Evolutionary conservation across 2,888 invertebrate genomes (phyloP), one percentile per base, ranked within the genome.

Genomic region (Microplitis deprimator): DNA sequence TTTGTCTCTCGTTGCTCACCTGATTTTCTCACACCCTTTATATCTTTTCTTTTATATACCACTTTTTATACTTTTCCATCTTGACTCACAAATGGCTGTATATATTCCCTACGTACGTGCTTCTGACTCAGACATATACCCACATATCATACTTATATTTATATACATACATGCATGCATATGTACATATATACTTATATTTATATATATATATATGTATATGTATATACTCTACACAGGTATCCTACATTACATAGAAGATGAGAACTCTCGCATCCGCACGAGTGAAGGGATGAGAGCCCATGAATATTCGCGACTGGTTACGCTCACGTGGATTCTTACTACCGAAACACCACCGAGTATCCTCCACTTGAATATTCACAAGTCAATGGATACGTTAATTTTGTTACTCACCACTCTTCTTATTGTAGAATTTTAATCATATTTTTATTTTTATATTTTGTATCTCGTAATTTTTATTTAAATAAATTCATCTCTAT

Each of bases 231-330:
- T 50, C 50, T 6, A 13, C 50, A 50, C 50, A 13, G 50, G 13
- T 50, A 50, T 50, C 50, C 10, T 13, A 13, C 50, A 50, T 50
- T 13, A 50, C 50, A 50, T 50, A 50, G 50, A 50, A 50, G 65
- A 69, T 69, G 59, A 59, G 59, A 59, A 69, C 50, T 68, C 20
- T 68, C 60, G 16, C 17, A 39, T 62, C n/a, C 62, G 10, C 61
- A 39, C 61, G 62, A 71, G 16, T 17, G n/a, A 71, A 71, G 60
- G 39, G 38, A 71, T 61, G 17, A 38, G 62, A 71, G 68, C 29
- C 71, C 71, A 71, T 71, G 71, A 71, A 71, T 71, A 62, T 71
- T 71, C 39, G 6, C 71, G 38, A 62, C 61, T 38, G 59, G 16
- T 61, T 39, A 71, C 39, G 8, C 17, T 61, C 40, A 38, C 71